Evolutionary conservation across 2,888 invertebrate genomes (phyloP).

Genomic region (Drosophila rellima): DNA sequence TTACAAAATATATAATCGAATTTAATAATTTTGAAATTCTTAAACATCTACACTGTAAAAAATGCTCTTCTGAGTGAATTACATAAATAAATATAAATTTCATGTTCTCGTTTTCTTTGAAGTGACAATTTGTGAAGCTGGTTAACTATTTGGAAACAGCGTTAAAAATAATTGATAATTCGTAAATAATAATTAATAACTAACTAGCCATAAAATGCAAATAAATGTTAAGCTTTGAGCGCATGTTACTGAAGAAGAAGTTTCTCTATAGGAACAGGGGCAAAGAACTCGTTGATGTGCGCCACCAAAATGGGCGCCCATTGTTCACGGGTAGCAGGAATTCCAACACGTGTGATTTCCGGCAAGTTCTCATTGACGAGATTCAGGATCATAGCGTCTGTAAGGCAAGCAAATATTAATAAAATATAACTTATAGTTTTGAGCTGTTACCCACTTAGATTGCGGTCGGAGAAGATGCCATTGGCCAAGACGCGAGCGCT

Average conservation of each 20-base stretch:
- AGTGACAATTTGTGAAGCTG: conserved; percentile 33
- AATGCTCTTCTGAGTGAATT: conserved; percentile 32
- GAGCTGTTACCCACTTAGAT: conserved; percentile 75
- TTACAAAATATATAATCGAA: conserved; percentile 5
- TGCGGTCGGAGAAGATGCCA: conserved; percentile 84
- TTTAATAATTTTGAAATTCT: conserved; percentile 59
- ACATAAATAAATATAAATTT: conserved; percentile 73
- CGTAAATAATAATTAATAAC: conserved; percentile 60
- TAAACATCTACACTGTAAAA: conserved; percentile 22
- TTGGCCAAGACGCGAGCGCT: conserved; percentile 80
- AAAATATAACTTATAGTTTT: rapidly evolving
- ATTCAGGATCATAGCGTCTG: conserved; percentile 84
- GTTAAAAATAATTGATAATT: conserved; percentile 56
- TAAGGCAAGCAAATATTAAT: not conserved
- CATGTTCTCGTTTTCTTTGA: conserved; percentile 16
- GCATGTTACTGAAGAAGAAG: conserved; percentile 72
- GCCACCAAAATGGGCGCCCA: conserved; percentile 85
- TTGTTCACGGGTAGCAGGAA: conserved; percentile 86
- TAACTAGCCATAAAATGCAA: conserved; percentile 59
- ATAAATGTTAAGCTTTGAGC: conserved; percentile 23
- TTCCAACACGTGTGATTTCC: conserved; percentile 86
- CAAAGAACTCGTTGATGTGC: conserved; percentile 84
- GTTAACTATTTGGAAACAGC: conserved; percentile 73
- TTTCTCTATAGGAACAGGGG: conserved; percentile 84
- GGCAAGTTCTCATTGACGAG: conserved; percentile 88